phyloP scores from a whole-genome alignment of 2,888 invertebrate species.

The Trichogramma evanescens region DNA sequence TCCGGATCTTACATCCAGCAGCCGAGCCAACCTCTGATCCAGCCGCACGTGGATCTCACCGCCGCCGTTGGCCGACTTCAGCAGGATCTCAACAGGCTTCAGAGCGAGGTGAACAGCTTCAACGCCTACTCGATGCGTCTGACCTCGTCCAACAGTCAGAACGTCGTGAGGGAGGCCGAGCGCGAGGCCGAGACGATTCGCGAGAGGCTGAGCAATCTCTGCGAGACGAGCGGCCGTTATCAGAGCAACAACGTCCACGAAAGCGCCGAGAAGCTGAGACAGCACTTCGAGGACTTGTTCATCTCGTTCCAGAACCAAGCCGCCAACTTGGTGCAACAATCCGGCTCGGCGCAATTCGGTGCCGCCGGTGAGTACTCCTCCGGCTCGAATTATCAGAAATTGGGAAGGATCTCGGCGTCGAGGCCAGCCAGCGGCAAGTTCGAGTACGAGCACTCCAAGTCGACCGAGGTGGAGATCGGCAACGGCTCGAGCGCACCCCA shows the following conservation, averaged over 20 bases:
- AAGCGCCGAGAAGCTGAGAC: conserved; percentile 8
- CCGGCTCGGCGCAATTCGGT: background rate
- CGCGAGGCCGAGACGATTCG: conserved; percentile 3
- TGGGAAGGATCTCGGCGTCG: background rate
- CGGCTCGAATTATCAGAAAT: conserved; percentile 14
- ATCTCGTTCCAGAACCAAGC: conserved; percentile 10
- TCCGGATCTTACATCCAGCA: background rate
- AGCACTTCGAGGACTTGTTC: conserved; percentile 8
- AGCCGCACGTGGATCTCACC: conserved; percentile 14
- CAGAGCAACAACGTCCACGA: conserved; percentile 3
- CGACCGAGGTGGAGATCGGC: conserved; percentile 13
- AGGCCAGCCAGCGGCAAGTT: conserved; percentile 13
- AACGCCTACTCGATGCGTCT: conserved; percentile 11
- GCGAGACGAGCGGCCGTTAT: conserved; percentile 13
- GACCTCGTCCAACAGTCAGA: conserved; percentile 9
- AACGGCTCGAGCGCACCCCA: conserved; percentile 1
- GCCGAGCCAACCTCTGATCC: background rate
- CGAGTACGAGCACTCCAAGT: conserved; percentile 12
- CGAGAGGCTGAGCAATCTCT: conserved; percentile 8
- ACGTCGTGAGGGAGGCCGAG: conserved; percentile 3
- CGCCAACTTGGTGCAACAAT: background rate
- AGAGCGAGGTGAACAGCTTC: conserved; percentile 20
- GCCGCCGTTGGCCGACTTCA: conserved; percentile 14
- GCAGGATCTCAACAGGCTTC: conserved; percentile 18
- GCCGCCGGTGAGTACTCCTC: conserved; percentile 3